Conservation (phyloP, 2,888 invertebrate genomes). For the Chloromyia formosa region DNA sequence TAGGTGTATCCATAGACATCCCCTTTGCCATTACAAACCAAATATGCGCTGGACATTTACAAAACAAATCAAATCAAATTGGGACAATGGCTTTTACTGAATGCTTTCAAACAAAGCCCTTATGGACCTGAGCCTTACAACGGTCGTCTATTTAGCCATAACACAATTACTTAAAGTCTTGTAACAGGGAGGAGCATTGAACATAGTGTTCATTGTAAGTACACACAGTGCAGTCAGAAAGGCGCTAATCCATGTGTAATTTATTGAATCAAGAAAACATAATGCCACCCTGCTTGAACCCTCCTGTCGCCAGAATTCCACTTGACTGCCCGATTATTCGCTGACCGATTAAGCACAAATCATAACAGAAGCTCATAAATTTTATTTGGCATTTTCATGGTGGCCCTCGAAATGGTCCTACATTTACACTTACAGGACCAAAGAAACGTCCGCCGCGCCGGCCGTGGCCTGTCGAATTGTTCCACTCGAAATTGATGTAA, state of each 20-base stretch:
- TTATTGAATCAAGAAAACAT: slow-evolving; percentile 44
- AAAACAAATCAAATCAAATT: slow-evolving; percentile 41
- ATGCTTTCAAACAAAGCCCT: slow-evolving; percentile 19
- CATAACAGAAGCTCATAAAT: slow-evolving; percentile 49
- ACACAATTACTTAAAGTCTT: slow-evolving; percentile 28
- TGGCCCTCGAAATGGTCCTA: slow-evolving; percentile 14
- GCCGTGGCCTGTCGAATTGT: slow-evolving; percentile 1
- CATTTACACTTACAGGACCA: neutral
- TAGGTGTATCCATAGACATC: too few relatives aligned
- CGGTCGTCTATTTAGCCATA: neutral
- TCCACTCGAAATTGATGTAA: slow-evolving; percentile 43
- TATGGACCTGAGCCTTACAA: slow-evolving; percentile 13
- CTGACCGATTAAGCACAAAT: slow-evolving; percentile 51
- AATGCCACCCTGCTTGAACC: slow-evolving; percentile 25
- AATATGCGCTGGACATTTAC: slow-evolving; percentile 20
- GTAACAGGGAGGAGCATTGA: neutral
- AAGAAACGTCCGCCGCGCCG: neutral
- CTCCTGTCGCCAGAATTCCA: slow-evolving; percentile 44
- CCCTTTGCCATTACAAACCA: neutral
- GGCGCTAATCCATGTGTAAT: slow-evolving; percentile 50
- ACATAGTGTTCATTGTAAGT: slow-evolving; percentile 14
- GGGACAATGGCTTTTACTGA: neutral
- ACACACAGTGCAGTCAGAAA: slow-evolving; percentile 25
- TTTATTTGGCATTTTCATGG: slow-evolving; percentile 26
- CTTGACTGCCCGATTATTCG: slow-evolving; percentile 47